These are phyloP conservation scores for Spermophilus dauricus DNA, from an alignment of 2,113 vertebrate species.

Conservation along the genomic window DNA sequence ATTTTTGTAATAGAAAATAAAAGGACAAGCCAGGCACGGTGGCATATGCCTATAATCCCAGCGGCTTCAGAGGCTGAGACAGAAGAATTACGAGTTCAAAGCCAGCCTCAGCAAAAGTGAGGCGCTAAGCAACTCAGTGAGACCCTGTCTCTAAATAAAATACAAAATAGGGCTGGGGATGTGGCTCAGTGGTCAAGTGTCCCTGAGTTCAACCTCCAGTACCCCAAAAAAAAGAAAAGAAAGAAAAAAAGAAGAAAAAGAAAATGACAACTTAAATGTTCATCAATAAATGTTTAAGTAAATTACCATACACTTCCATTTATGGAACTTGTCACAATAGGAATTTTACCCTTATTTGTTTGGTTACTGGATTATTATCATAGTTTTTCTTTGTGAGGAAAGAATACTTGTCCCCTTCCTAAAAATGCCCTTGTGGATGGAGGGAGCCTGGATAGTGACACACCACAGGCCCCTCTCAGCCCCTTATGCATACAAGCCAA, in stretches of 20 bases:
- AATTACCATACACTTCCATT: background rate
- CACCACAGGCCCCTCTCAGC: background rate
- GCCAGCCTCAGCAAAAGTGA: too few species aligned
- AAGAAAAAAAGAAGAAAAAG: background rate
- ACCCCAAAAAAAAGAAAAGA: too few species aligned
- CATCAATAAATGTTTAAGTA: conserved; percentile 31
- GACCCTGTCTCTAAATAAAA: too few species aligned
- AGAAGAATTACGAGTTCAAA: too few species aligned
- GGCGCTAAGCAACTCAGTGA: too few species aligned
- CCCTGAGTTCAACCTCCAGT: too few species aligned
- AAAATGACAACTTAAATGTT: conserved; percentile 7
- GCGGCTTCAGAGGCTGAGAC: too few species aligned
- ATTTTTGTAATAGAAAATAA: background rate
- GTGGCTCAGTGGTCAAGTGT: too few species aligned
- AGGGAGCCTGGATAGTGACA: background rate
- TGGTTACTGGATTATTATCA: background rate
- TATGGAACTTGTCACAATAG: background rate
- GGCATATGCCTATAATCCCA: too few species aligned
- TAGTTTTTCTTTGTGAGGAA: background rate
- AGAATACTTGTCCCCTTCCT: background rate
- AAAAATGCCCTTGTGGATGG: background rate
- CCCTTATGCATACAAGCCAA: background rate
- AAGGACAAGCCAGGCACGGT: background rate
- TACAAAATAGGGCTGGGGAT: too few species aligned
- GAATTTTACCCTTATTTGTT: conserved; percentile 25